Evolutionary conservation across 2,888 invertebrate species (phyloP).

Genomic region (Pyrochroa serraticornis): DNA sequence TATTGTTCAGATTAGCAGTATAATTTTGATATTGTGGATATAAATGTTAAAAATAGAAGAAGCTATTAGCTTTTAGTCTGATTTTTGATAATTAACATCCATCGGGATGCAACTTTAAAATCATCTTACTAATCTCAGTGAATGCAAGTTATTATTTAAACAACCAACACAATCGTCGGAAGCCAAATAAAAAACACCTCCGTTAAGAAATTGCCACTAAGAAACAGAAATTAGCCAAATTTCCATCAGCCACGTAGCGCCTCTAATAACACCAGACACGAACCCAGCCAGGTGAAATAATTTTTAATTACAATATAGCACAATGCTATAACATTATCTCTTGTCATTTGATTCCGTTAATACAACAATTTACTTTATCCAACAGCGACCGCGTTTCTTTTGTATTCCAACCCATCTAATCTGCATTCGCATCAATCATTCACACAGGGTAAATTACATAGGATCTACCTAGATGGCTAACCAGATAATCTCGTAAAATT

Average conservation of each 20-base stretch:
- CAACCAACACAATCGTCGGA: too few species aligned
- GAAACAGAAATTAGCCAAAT: too few species aligned
- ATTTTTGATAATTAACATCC: too few species aligned
- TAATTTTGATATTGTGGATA: too few species aligned
- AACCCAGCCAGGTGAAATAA: conserved; percentile 16
- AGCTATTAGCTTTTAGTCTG: too few species aligned
- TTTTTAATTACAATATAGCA: conserved; percentile 24
- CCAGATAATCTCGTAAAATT: conserved; percentile 45
- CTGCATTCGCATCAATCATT: conserved; percentile 34
- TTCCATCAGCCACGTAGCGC: conserved; percentile 1
- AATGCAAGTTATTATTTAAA: too few species aligned
- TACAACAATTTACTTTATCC: conserved; percentile 33
- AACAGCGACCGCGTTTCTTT: conserved; percentile 31
- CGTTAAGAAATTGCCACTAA: too few species aligned
- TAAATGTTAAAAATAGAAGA: too few species aligned
- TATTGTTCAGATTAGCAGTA: too few species aligned
- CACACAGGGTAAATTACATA: conserved; percentile 37
- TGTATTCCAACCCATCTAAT: conserved; percentile 28
- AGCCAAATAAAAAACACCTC: too few species aligned
- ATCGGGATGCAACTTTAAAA: too few species aligned
- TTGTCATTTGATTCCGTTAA: conserved; percentile 34
- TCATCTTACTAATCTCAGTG: too few species aligned
- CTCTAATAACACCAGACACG: conserved; percentile 9
- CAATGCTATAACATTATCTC: conserved; percentile 8
- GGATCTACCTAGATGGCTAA: conserved; percentile 38